Evolutionary conservation across 1,140 invertebrate species (phyloP).

Genomic region (Meloidogyne hapla): DNA sequence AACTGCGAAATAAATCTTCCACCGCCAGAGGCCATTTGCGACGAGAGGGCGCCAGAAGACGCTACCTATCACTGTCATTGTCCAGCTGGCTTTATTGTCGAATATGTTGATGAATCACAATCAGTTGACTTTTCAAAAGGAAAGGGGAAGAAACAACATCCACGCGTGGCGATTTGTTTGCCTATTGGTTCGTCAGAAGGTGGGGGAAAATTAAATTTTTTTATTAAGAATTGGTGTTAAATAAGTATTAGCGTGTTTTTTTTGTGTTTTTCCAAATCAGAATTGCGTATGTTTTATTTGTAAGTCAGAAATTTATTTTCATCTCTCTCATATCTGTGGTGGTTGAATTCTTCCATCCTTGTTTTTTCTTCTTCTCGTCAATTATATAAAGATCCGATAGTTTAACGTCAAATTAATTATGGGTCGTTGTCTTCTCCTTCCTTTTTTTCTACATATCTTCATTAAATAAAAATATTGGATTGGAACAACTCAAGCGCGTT

Average conservation of each 20-base stretch:
- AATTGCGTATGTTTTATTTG: too few relatives aligned
- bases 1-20: background rate
- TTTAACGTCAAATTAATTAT: background rate
- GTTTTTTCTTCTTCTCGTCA: background rate
- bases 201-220: too few relatives aligned
- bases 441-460: background rate
- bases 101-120: background rate
- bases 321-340: too few relatives aligned
- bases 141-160: background rate
- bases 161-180: background rate
- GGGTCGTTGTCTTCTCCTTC: background rate
- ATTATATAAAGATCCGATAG: background rate
- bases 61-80: background rate
- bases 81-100: background rate
- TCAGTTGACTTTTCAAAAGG: background rate
- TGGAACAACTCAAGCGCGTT: slow-evolving; percentile 6
- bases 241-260: too few relatives aligned
- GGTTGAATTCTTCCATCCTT: background rate
- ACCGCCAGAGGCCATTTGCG: background rate
- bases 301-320: background rate
- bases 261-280: too few relatives aligned
- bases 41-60: background rate
- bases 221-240: too few relatives aligned
- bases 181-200: background rate
- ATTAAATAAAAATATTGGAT: background rate